Evolutionary conservation across 2,888 invertebrate genomes (phyloP).

Genomic region (Meandrusa payeni): DNA sequence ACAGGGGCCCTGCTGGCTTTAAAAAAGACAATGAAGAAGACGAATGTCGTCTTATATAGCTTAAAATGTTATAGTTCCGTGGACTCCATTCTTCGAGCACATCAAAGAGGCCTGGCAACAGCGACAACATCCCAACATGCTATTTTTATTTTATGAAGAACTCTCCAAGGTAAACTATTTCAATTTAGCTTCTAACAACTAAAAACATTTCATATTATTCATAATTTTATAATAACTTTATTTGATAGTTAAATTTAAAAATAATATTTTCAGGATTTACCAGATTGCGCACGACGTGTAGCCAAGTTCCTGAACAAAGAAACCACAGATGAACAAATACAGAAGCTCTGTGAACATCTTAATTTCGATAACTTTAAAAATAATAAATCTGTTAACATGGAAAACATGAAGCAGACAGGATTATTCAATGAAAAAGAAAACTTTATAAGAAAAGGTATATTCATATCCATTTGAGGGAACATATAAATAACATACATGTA

Average conservation of each 20-base stretch:
- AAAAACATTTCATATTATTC: no score
- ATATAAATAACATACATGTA: no score
- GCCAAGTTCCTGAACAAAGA: slow-evolving; percentile 82
- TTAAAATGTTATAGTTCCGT: slow-evolving; percentile 60
- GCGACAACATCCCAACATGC: slow-evolving; percentile 79
- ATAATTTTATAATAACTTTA: no score
- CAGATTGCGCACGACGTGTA: slow-evolving; percentile 78
- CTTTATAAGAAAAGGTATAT: slow-evolving; percentile 20
- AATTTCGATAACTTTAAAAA: slow-evolving; percentile 90
- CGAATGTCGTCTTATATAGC: no score
- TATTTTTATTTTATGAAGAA: slow-evolving; percentile 87
- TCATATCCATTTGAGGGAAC: no score
- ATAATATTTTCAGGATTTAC: slow-evolving; percentile 85
- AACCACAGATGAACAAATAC: slow-evolving; percentile 79
- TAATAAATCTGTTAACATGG: slow-evolving; percentile 89
- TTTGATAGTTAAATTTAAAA: no score
- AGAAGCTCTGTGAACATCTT: slow-evolving; percentile 84
- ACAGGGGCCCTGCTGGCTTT: not conserved
- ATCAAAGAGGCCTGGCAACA: slow-evolving; percentile 83
- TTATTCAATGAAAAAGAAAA: slow-evolving; percentile 1
- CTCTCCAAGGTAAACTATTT: slow-evolving; percentile 70
- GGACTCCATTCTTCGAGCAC: slow-evolving; percentile 87
- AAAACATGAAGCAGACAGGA: slow-evolving; percentile 82
- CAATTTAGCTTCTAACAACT: no score
- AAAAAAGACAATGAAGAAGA: not conserved